Percentiles rank a stretch among this genome's conserved stretches.
Conservation (phyloP, 2,797 vertebrate genomes). For the Hydrolagus colliei region DNA sequence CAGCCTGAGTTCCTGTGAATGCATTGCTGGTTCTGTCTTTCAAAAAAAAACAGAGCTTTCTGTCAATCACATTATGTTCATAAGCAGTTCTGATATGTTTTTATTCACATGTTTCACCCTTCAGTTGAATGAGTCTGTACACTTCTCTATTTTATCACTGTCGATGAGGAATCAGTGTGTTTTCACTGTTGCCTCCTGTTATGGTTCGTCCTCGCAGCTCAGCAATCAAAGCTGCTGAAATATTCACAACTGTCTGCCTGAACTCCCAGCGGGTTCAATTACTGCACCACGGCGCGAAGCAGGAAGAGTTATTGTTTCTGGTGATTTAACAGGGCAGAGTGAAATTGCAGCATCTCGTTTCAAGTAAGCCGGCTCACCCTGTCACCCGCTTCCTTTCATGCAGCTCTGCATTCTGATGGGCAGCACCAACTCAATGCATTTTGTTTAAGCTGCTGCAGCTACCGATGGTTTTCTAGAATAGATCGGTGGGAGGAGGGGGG, state of each 20-base stretch:
- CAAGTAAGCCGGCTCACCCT: no score
- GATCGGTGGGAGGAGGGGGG: no score
- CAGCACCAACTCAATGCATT: not conserved
- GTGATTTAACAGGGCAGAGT: not conserved
- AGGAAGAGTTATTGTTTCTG: not conserved
- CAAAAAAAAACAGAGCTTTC: not conserved
- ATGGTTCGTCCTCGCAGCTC: not conserved
- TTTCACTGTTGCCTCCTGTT: not conserved
- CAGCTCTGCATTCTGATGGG: not conserved
- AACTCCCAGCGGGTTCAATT: constrained; percentile 35
- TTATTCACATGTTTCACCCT: not conserved
- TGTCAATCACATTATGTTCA: not conserved
- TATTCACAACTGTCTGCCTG: constrained; percentile 14
- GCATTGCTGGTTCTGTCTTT: not conserved
- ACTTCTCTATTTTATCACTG: not conserved
- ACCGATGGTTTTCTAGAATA: not conserved
- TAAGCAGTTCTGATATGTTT: not conserved
- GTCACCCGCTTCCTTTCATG: not conserved
- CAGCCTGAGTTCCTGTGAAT: no score
- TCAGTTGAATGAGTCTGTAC: not conserved
- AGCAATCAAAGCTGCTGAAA: constrained; percentile 5
- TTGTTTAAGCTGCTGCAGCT: not conserved
- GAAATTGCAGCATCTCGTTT: not conserved
- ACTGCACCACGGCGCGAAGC: constrained; percentile 18
- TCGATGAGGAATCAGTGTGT: no score